phyloP scores from a whole-genome alignment of 2,888 invertebrate genomes.

The Drosophila barbarae region DNA sequence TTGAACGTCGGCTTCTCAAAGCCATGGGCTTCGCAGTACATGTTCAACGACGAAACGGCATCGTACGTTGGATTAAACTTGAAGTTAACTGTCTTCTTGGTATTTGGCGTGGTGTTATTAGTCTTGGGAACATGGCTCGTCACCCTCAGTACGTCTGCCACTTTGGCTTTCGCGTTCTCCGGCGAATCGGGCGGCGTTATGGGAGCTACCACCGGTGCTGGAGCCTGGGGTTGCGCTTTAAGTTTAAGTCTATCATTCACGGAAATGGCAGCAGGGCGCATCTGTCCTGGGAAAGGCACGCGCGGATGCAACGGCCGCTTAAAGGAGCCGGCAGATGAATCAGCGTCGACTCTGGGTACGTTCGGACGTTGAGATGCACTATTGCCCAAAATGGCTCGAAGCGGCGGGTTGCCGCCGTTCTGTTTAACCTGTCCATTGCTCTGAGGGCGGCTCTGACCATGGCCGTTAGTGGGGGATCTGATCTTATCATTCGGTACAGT shows the following conservation, averaged over 20 bases:
- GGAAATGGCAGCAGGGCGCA: slow-evolving; percentile 43
- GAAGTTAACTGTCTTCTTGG: slow-evolving; percentile 1
- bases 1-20: slow-evolving; percentile 66
- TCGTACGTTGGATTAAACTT: slow-evolving; percentile 60
- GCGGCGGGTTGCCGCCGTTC: slow-evolving; percentile 39
- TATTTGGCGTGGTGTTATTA: neutral
- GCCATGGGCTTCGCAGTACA: slow-evolving; percentile 70
- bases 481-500: slow-evolving; percentile 29
- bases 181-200: slow-evolving; percentile 57
- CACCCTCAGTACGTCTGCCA: neutral
- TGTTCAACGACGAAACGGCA: slow-evolving; percentile 63
- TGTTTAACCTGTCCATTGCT: slow-evolving; percentile 24
- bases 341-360: slow-evolving; percentile 1
- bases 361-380: slow-evolving; percentile 44
- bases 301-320: slow-evolving; percentile 39
- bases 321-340: neutral
- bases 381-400: slow-evolving; percentile 58
- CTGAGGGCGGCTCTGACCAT: slow-evolving; percentile 9
- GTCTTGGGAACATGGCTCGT: neutral
- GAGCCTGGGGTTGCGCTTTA: slow-evolving; percentile 34
- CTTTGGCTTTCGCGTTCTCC: slow-evolving; percentile 17
- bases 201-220: slow-evolving; percentile 27
- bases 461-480: slow-evolving; percentile 37
- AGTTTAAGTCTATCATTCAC: slow-evolving; percentile 60
- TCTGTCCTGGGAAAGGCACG: neutral